Base-by-base conservation (phyloP, 64 coral and sea anemone species). In the Stichodactyla mertensii region DNA sequence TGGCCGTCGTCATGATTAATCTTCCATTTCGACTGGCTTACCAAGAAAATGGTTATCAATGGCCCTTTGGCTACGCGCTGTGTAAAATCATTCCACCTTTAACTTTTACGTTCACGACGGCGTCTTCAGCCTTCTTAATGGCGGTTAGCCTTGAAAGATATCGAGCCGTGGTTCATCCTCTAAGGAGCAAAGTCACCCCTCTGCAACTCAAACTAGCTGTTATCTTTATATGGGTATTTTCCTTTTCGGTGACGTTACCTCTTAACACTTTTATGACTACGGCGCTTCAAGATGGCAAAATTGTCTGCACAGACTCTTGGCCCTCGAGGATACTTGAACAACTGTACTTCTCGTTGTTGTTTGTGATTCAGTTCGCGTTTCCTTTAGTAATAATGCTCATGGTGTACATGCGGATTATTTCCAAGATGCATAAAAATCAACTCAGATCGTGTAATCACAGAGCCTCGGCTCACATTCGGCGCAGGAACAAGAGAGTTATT, bases 1-100 rank as follows among this genome's bases (percentile, higher is more conserved):
- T 89, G 23, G 88, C 88, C 52, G 82, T 89, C 0, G 61, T 89
- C 7, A 77, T 28, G 11, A 85, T 89, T 51, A 89, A 89, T 24
- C 82, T 89, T 13, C 88, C 88, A 4, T 84, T 85, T 19, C 15
- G 88, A 15, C 64, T 89, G 61, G 82, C 88, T 4, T 89, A 89
- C 80, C 88, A 89, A 77, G 88, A 89, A n/a, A 89, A 89, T 45
- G 82, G 51, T n/a, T 89, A 89, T 16, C 20, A 77, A 6, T 89
- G 88, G 88, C 88, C 88, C n/a, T 89, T 89, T 60, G 88, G 88
- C 11, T 84, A 56, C 45, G 81, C 52, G 51, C 24, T 85, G 59
- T 89, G 88, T 70, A 89, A 89, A 62, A 77, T 89, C 3, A 83
- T 89, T 57, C 88, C 88, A 5, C 81, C 82, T 12, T 85, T 89